A percentile compares a stretch with the other conserved stretches of the same genome.
Conservation (phyloP, 1,140 invertebrate genomes). For the Palaemon carinicauda region DNA sequence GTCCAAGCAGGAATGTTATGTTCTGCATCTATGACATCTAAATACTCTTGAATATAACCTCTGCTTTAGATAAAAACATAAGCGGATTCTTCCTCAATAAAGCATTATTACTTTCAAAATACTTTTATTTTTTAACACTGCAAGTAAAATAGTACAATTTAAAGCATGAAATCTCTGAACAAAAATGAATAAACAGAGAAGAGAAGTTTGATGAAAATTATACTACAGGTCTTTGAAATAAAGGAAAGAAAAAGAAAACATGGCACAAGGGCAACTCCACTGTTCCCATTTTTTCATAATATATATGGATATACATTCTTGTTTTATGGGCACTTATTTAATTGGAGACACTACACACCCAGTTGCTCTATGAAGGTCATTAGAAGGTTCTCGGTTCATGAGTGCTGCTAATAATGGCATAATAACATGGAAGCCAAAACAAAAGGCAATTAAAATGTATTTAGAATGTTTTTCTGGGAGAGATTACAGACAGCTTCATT, state of each 20-base stretch:
- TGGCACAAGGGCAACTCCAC: constrained; percentile 40
- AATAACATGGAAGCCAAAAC: too few species aligned
- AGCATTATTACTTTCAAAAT: constrained; percentile 33
- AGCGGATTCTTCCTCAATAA: too few species aligned
- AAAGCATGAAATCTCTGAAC: constrained; percentile 40
- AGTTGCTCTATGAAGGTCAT: too few species aligned
- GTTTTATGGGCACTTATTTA: too few species aligned
- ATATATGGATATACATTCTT: not conserved
- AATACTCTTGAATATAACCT: not conserved
- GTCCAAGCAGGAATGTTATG: not conserved
- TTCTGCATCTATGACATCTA: not conserved
- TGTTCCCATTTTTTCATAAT: not conserved
- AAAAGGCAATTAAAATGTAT: too few species aligned
- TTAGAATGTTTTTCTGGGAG: too few species aligned
- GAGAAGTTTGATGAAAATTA: constrained; percentile 38
- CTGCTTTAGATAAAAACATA: too few species aligned
- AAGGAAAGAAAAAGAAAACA: not conserved
- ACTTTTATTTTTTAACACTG: constrained; percentile 50
- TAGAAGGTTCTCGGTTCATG: too few species aligned
- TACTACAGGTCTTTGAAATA: not conserved
- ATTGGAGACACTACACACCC: too few species aligned
- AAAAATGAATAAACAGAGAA: constrained; percentile 17
- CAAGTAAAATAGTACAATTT: constrained; percentile 53
- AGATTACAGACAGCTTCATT: too few species aligned
- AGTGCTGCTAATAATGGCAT: too few species aligned